phyloP scores from a whole-genome alignment of 2,113 vertebrate species.

The Phyllopteryx taeniolatus region DNA sequence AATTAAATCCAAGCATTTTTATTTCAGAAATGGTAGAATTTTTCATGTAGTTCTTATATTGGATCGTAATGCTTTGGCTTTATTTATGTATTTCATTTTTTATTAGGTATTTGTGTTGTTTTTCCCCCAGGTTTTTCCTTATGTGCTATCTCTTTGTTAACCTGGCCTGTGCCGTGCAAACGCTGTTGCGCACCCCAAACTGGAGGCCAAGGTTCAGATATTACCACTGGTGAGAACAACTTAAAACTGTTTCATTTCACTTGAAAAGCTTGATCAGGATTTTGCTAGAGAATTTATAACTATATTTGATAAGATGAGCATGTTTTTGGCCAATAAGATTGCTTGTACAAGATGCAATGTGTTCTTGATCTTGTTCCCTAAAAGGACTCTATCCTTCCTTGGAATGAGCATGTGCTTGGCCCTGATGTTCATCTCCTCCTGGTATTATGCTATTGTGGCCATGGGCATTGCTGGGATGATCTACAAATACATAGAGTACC shows the following conservation, averaged over 20 bases:
- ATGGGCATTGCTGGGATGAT: slow-evolving; percentile 99
- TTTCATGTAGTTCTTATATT: neutral
- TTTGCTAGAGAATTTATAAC: neutral
- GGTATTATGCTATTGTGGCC: slow-evolving; percentile 97
- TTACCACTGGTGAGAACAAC: slow-evolving; percentile 89
- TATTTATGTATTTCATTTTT: neutral
- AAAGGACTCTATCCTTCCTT: slow-evolving; percentile 91
- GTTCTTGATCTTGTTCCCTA: slow-evolving; percentile 1
- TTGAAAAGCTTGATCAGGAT: neutral
- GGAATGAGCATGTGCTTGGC: slow-evolving; percentile 98
- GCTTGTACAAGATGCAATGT: neutral
- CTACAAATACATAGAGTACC: slow-evolving; percentile 99
- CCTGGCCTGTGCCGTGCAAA: slow-evolving; percentile 95
- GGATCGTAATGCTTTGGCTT: no score
- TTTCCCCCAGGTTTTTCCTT: slow-evolving; percentile 88
- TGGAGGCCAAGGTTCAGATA: slow-evolving; percentile 96
- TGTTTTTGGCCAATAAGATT: neutral
- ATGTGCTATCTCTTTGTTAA: slow-evolving; percentile 99
- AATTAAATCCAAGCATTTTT: neutral
- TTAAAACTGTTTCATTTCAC: neutral
- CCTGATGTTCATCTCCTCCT: slow-evolving; percentile 97
- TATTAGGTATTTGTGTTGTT: neutral
- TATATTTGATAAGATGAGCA: neutral
- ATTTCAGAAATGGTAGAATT: neutral
- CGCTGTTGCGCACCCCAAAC: slow-evolving; percentile 91